Conservation (phyloP, 2,888 invertebrate species). For the Beris chalybata region DNA sequence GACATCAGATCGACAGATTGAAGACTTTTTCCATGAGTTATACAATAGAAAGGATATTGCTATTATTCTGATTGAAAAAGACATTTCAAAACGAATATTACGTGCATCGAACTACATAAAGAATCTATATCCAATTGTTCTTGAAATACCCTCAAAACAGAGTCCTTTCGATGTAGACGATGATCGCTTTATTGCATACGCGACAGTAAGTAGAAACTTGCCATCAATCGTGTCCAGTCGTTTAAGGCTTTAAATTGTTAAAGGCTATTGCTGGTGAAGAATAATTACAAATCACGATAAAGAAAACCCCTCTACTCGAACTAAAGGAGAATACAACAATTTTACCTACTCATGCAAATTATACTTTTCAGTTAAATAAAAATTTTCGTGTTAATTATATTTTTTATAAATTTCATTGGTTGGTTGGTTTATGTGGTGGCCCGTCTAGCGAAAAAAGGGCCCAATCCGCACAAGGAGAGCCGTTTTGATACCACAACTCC, state of each 20-base stretch:
- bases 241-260: neutral
- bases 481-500: too few relatives aligned
- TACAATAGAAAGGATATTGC: slow-evolving; percentile 9
- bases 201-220: neutral
- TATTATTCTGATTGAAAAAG: slow-evolving; percentile 19
- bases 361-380: too few relatives aligned
- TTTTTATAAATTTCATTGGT: too few relatives aligned
- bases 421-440: too few relatives aligned
- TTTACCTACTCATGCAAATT: too few relatives aligned
- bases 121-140: neutral
- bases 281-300: neutral
- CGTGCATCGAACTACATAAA: neutral
- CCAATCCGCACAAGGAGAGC: too few relatives aligned
- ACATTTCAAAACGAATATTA: neutral
- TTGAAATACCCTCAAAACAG: slow-evolving; percentile 12
- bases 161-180: slow-evolving; percentile 9
- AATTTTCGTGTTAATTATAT: too few relatives aligned
- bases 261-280: neutral
- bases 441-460: too few relatives aligned
- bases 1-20: neutral
- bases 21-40: slow-evolving; percentile 9
- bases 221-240: neutral
- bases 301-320: too few relatives aligned
- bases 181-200: neutral
- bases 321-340: too few relatives aligned